phyloP scores from a whole-genome alignment of 2,888 invertebrate genomes.

The Philereme transversata region DNA sequence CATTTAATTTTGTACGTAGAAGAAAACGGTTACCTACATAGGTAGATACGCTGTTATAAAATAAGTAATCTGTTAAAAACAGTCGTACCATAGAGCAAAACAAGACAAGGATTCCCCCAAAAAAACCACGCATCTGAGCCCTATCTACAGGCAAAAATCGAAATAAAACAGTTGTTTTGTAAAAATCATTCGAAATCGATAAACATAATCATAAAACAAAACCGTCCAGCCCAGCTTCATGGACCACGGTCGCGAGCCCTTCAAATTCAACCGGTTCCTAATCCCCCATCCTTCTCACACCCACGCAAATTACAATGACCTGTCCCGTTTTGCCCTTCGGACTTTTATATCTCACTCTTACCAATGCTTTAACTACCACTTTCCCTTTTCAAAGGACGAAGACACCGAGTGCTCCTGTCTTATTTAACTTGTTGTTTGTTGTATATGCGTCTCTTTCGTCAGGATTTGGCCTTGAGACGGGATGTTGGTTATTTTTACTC shows the following conservation, averaged over 20 bases:
- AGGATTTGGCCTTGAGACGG: slow-evolving; percentile 82
- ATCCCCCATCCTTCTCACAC: slow-evolving; percentile 54
- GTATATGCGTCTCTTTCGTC: slow-evolving; percentile 52
- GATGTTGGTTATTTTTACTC: slow-evolving; percentile 81
- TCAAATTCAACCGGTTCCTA: slow-evolving; percentile 82
- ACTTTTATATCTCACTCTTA: slow-evolving; percentile 81
- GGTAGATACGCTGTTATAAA: too few species aligned
- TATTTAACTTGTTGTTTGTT: slow-evolving; percentile 33
- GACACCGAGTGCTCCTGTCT: slow-evolving; percentile 59
- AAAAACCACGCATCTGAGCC: slow-evolving; percentile 7
- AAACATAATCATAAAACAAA: slow-evolving; percentile 69
- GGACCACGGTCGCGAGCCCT: slow-evolving; percentile 75
- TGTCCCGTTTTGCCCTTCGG: slow-evolving; percentile 68
- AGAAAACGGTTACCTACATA: too few species aligned
- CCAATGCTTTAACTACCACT: slow-evolving; percentile 75
- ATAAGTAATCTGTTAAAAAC: too few species aligned
- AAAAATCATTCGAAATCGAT: slow-evolving; percentile 66
- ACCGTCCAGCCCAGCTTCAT: slow-evolving; percentile 61
- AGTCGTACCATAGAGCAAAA: not conserved
- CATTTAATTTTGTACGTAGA: too few species aligned
- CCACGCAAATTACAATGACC: slow-evolving; percentile 39
- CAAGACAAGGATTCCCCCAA: slow-evolving; percentile 16
- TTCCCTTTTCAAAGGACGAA: slow-evolving; percentile 84
- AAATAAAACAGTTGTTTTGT: slow-evolving; percentile 18
- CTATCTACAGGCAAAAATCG: slow-evolving; percentile 7